Percentiles rank a stretch among this genome's conserved stretches.
Conservation (phyloP, 2,113 vertebrate genomes). For the Antechinus stuartii region DNA sequence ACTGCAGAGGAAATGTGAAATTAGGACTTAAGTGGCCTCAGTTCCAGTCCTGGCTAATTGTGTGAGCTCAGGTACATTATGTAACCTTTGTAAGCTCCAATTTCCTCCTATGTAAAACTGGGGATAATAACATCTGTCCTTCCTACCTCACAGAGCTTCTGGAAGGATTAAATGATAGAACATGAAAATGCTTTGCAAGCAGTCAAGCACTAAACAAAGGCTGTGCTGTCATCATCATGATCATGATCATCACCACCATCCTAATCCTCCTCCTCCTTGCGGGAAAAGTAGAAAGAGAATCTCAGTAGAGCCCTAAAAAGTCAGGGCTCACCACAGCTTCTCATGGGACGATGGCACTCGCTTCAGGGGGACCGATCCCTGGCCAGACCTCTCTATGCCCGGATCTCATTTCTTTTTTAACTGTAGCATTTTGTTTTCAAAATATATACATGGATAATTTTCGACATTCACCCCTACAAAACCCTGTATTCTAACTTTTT, state of each 20-base stretch:
- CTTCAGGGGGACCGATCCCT: background rate
- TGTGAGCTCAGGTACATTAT: background rate
- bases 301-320: background rate
- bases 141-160: background rate
- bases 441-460: too few relatives aligned
- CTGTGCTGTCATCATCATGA: background rate
- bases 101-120: background rate
- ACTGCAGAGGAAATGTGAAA: background rate
- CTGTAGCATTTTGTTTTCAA: too few relatives aligned
- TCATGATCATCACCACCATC: background rate
- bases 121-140: background rate
- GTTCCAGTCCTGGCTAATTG: background rate
- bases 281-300: background rate
- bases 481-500: too few relatives aligned
- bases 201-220: background rate
- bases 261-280: background rate
- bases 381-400: background rate
- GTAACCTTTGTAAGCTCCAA: background rate
- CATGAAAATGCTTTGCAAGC: background rate
- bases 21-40: background rate
- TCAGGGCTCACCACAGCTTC: background rate
- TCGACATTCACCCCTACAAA: too few relatives aligned
- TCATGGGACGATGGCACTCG: background rate
- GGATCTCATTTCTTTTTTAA: background rate
- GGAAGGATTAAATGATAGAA: background rate